Evolutionary conservation across 2,797 vertebrate species (phyloP), one percentile per base, ranked within the genome.

Genomic region (Brachyalestes nurse): DNA sequence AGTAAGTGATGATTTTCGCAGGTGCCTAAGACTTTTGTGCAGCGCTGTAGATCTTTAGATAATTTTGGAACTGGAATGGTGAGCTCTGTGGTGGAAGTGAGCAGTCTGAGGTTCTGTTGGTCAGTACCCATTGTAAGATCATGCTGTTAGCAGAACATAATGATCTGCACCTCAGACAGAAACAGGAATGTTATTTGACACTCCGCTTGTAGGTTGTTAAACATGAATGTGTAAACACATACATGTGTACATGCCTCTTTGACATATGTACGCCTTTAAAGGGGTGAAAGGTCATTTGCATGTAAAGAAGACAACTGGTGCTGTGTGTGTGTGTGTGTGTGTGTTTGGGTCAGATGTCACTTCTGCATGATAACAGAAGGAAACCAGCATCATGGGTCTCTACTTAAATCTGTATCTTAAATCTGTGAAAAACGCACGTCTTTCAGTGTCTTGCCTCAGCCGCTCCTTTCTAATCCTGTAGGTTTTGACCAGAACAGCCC

Each of bases 401-500:
- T 55, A 25, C 28, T 57, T 57, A n/a, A 57, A 57, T 72, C 23
- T 28, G 13, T 34, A 16, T 28, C 47, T 72, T 71, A 17, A n/a
- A n/a, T n/a, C n/a, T n/a, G 13, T 51, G 13, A 28, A 71, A 34
- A 28, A 28, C 9, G 4, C 28, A 57, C 9, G 17, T 57, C 70
- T 28, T 21, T 40, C 53, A 38, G 53, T 14, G 0, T 28, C 51
- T 23, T 80, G 38, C 23, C 49, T 57, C 19, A 66, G 72, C 34
- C 19, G 19, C 13, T 60, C 12, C 7, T 19, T 51, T 80, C 51
- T 58, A 49, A 67, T 58, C 51, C 28, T 55, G 28, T 28, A n/a
- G 25, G 49, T 80, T 75, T n/a, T 75, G 25, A 34, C 57, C 45
- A n/a, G 42, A 74, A 60, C 72, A 72, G 16, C 45, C 9, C 65